These are phyloP conservation scores for Aplodontia rufa DNA, from an alignment of 2,113 vertebrate species.

Conservation along the genomic window DNA sequence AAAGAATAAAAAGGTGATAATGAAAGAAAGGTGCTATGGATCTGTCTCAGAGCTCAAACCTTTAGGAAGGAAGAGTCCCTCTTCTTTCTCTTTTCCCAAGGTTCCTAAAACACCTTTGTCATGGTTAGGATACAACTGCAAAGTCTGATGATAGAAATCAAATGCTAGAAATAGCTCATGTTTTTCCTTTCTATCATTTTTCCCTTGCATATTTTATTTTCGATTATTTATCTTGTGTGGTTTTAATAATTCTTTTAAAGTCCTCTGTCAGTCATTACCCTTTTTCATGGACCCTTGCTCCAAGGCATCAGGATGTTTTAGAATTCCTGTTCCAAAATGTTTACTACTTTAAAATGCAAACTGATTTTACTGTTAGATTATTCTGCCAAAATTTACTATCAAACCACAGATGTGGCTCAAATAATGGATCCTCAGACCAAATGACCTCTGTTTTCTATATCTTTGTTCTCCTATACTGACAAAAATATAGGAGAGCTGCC, in stretches of 20 bases:
- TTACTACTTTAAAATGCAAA: constrained; percentile 38
- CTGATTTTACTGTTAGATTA: background rate
- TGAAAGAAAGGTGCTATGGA: background rate
- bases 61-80: background rate
- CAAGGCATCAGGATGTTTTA: background rate
- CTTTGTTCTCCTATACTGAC: background rate
- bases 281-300: background rate
- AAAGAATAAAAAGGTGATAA: background rate
- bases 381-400: background rate
- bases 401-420: background rate
- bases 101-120: background rate
- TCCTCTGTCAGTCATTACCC: background rate
- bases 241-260: constrained; percentile 8
- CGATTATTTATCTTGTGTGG: constrained; percentile 10
- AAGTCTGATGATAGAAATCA: background rate
- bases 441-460: background rate
- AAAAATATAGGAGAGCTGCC: background rate
- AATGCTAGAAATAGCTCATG: background rate
- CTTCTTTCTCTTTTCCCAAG: background rate
- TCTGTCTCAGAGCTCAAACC: background rate
- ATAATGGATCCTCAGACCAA: background rate
- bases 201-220: background rate
- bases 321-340: constrained; percentile 4
- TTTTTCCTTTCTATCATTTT: background rate
- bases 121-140: background rate